phyloP scores from a whole-genome alignment of 1,140 invertebrate genomes.

The Dryas iulia region DNA sequence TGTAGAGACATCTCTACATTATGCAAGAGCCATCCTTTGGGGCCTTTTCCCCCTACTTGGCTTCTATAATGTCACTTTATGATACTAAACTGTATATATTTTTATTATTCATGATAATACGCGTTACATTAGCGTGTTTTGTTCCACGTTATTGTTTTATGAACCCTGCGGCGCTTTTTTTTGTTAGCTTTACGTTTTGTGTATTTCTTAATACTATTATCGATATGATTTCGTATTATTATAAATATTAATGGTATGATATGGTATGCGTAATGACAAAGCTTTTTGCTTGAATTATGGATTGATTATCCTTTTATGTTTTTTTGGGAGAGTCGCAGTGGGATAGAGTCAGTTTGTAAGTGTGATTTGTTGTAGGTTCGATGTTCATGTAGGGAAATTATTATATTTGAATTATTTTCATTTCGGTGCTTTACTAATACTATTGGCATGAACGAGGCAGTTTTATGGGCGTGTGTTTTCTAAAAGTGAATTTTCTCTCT shows the following conservation, averaged over 20 bases:
- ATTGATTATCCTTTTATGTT: too few relatives aligned
- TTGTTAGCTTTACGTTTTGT: slow-evolving; percentile 22
- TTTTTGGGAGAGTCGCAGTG: too few relatives aligned
- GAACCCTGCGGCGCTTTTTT: slow-evolving; percentile 23
- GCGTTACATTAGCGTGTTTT: slow-evolving; percentile 63
- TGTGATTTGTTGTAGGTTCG: too few relatives aligned
- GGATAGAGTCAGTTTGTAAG: too few relatives aligned
- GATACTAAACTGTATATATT: slow-evolving; percentile 61
- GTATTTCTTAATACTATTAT: not conserved
- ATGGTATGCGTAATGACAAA: not conserved
- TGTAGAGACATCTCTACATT: slow-evolving; percentile 40
- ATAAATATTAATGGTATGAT: not conserved
- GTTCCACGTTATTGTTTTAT: slow-evolving; percentile 47
- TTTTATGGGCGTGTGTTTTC: too few relatives aligned
- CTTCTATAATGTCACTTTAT: slow-evolving; percentile 71
- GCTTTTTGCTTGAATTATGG: not conserved
- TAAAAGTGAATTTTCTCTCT: too few relatives aligned
- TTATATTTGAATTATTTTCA: too few relatives aligned
- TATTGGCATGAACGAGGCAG: too few relatives aligned
- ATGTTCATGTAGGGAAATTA: too few relatives aligned
- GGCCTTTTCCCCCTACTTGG: slow-evolving; percentile 62
- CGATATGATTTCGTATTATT: slow-evolving; percentile 8
- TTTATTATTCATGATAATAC: slow-evolving; percentile 75
- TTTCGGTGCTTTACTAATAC: too few relatives aligned
- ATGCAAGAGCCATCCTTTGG: slow-evolving; percentile 36